Percentiles rank a stretch among this genome's conserved stretches.
phyloP scores from a whole-genome alignment of 2,888 invertebrate genomes.

The Drosophila helvetica region DNA sequence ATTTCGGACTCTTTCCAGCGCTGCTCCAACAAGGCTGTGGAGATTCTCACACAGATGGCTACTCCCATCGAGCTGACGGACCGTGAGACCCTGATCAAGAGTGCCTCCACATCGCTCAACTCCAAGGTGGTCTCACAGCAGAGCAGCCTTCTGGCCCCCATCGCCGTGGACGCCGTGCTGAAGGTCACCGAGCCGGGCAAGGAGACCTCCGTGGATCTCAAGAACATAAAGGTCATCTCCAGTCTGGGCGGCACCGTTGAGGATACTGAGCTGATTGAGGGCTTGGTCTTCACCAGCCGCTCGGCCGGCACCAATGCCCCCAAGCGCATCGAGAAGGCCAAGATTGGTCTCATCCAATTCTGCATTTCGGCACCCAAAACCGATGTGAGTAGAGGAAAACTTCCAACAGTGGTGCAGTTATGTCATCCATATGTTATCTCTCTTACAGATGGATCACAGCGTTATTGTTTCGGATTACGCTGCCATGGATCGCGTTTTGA shows the following conservation, averaged over 20 bases:
- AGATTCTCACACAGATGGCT: slow-evolving; percentile 92
- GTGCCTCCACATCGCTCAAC: slow-evolving; percentile 98
- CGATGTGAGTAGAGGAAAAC: slow-evolving; percentile 87
- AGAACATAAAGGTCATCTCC: slow-evolving; percentile 98
- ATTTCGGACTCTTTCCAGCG: slow-evolving; percentile 99
- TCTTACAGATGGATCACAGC: slow-evolving; percentile 94
- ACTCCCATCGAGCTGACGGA: slow-evolving; percentile 93
- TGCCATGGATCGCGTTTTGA: slow-evolving; percentile 99
- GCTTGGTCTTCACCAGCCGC: slow-evolving; percentile 96
- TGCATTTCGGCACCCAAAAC: slow-evolving; percentile 99
- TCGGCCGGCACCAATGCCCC: slow-evolving; percentile 96
- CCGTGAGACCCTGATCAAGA: slow-evolving; percentile 93
- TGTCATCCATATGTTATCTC: background rate
- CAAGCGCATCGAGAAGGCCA: slow-evolving; percentile 97
- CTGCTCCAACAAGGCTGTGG: slow-evolving; percentile 83
- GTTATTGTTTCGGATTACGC: slow-evolving; percentile 98
- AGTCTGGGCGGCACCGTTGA: slow-evolving; percentile 98
- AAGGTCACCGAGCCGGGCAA: slow-evolving; percentile 86
- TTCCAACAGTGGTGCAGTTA: background rate
- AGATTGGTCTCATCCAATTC: slow-evolving; percentile 99
- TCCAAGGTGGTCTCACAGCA: slow-evolving; percentile 99
- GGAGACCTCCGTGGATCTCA: slow-evolving; percentile 93
- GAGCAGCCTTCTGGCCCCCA: slow-evolving; percentile 96
- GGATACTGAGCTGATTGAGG: slow-evolving; percentile 97
- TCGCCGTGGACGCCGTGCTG: slow-evolving; percentile 98